Conservation (phyloP, 2,113 vertebrate species). For the Rhodinocichla rosea region DNA sequence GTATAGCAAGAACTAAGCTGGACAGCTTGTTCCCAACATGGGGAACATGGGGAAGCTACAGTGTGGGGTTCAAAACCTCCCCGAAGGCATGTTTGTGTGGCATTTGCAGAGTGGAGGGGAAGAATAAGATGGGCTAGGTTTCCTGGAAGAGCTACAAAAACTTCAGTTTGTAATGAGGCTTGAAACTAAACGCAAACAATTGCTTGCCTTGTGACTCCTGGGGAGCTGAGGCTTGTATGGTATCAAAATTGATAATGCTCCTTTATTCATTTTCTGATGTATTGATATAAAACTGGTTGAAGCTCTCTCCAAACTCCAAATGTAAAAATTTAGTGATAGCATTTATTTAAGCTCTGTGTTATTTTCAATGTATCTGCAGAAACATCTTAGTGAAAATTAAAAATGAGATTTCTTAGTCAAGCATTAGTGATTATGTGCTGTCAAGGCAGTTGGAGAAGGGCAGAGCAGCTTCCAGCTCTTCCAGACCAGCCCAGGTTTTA, state of each 20-base stretch:
- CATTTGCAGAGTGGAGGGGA: neutral
- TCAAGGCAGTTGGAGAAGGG: neutral
- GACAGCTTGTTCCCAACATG: rapidly evolving
- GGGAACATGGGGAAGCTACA: neutral
- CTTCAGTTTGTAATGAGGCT: neutral
- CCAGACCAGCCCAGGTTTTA: neutral
- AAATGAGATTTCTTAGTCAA: neutral
- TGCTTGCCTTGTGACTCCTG: neutral
- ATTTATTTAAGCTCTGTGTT: neutral
- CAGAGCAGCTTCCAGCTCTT: neutral
- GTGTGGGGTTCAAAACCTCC: neutral
- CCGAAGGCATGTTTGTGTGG: rapidly evolving
- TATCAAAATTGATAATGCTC: neutral
- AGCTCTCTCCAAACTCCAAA: neutral
- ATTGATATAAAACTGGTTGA: neutral
- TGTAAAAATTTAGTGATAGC: neutral
- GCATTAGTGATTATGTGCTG: rapidly evolving
- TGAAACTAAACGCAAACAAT: neutral
- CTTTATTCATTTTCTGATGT: neutral
- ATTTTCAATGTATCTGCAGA: neutral
- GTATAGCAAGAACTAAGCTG: neutral
- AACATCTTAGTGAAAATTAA: neutral
- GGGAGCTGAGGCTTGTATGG: neutral
- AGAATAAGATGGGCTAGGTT: neutral
- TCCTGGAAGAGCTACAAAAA: neutral